Base-by-base conservation (phyloP, 2,113 vertebrate species). In the Trachemys scripta region DNA sequence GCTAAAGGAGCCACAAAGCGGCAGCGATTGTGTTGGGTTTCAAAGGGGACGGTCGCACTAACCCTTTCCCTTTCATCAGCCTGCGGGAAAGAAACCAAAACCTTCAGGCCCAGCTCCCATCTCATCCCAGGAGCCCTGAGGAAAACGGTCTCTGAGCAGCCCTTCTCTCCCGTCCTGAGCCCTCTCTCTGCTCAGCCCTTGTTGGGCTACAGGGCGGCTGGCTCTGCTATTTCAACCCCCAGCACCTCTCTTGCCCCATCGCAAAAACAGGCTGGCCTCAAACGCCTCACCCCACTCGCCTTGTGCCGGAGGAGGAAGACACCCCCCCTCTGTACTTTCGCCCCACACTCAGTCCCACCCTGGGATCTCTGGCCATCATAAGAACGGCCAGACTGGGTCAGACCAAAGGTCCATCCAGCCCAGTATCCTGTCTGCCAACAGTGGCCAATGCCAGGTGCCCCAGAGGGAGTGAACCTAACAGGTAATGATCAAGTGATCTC, bases 171-270 rank as follows among this genome's bases (percentile, higher is more conserved):
- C 11, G 2, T 14, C 81, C 49, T 10, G 5, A 38, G 16, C n/a
- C 81, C n/a, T 9, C 13, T 8, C 31, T 54, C 29, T 4, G 11
- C 3, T 5, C 50, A 38, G 80, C 80, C 35, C 53, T 16, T 22
- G 79, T 22, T 22, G 31, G 35, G 50, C 10, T 8, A 5, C 11
- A 8, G 22, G 35, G 51, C 50, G 5, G 4, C 4, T 0, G 0
- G 20, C 62, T 9, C 65, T n/a, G 8, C 5, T 0, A 5, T 3
- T 3, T n/a, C 10, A 72, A 9, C 12, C 45, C 1, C 81, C 81
- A 57, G 1, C 1, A 0, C 2, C 38, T 19, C 17, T 0, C 2
- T 51, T 50, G 16, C 85, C 19, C 1, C 24, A 38, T 11, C 54
- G 53, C 35, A 38, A 19, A 38, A 9, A 22, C 65, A 69, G 65